Conservation (phyloP, 2,113 vertebrate species). For the Siniperca chuatsi region DNA sequence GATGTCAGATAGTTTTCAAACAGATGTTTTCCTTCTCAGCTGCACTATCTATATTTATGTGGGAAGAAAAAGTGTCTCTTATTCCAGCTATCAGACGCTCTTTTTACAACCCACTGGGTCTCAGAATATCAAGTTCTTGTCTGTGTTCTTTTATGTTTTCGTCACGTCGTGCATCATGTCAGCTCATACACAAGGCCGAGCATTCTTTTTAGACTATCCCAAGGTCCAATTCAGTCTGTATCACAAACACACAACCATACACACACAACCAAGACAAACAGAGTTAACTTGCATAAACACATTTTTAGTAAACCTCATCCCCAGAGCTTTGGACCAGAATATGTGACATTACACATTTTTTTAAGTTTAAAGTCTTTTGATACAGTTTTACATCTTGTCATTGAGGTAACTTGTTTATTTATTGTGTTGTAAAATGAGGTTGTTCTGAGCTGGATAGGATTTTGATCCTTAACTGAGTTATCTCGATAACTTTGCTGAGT, state of each 20-base stretch:
- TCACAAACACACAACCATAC: background rate
- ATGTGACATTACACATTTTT: too few species aligned
- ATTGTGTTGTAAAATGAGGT: background rate
- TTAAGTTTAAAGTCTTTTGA: too few species aligned
- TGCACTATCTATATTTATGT: background rate
- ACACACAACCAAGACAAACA: background rate
- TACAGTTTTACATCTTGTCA: background rate
- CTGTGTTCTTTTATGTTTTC: background rate
- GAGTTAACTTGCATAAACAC: background rate
- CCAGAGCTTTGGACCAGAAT: background rate
- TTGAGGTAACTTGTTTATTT: background rate
- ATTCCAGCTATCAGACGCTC: background rate
- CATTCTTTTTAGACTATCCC: background rate
- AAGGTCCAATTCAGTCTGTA: background rate
- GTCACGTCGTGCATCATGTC: background rate
- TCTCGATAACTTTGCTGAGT: background rate
- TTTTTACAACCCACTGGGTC: background rate
- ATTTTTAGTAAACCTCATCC: background rate
- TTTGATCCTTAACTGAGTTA: constrained; percentile 1
- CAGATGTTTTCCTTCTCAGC: constrained; percentile 12
- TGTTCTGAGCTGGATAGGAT: background rate
- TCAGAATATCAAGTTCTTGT: background rate
- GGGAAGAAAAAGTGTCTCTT: background rate
- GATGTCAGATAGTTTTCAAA: background rate
- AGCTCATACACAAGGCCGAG: background rate